These are phyloP conservation scores for Boulengerochromis microlepis DNA, from an alignment of 2,113 vertebrate species.

Conservation along the genomic window DNA sequence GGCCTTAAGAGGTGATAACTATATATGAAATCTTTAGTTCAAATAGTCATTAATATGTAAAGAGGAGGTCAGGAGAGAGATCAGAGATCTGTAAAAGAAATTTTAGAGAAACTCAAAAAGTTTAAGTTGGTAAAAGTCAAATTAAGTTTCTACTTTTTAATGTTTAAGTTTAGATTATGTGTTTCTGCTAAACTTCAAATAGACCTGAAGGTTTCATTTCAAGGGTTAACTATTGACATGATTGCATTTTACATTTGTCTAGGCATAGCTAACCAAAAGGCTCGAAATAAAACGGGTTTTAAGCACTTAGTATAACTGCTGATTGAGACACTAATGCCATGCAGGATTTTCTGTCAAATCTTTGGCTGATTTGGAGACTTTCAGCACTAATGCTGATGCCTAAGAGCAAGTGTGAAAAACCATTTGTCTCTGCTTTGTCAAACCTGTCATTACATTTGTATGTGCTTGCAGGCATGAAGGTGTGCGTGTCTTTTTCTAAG, in stretches of 20 bases:
- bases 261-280: background rate
- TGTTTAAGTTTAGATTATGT: background rate
- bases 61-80: background rate
- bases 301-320: background rate
- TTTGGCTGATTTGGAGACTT: background rate
- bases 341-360: background rate
- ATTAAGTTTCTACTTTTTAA: background rate
- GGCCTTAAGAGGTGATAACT: background rate
- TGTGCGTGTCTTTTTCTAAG: background rate
- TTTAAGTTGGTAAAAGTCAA: background rate
- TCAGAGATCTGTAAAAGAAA: accelerated
- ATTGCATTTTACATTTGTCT: background rate
- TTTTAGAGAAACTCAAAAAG: background rate
- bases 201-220: background rate
- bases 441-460: background rate
- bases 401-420: background rate
- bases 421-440: background rate
- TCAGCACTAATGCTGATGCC: background rate
- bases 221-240: background rate
- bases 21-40: background rate
- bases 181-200: background rate
- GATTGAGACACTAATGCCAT: background rate
- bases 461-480: background rate
- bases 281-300: accelerated
- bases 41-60: background rate